Evolutionary conservation across 2,888 invertebrate genomes (phyloP), one percentile per base, ranked within the genome.

Genomic region (Azorinus chamasolen): DNA sequence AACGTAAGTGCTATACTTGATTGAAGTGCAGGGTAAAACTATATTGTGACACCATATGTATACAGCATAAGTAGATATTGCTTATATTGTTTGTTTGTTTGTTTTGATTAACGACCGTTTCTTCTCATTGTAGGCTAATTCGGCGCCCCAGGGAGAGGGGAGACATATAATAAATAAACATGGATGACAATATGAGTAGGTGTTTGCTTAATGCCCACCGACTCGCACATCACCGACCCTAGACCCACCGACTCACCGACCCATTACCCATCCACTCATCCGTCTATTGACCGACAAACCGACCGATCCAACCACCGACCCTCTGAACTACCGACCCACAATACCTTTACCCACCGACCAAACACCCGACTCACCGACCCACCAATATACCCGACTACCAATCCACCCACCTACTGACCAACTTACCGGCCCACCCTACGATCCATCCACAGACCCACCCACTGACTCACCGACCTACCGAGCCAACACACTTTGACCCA

Each of bases 281-380:
- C 14, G 18, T 8, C 48, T 12, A 48, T 18, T 18, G 16, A 48
- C 16, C 48, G 12, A 48, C 48, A 10, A 16, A 41, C 41, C 48
- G 48, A 48, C 48, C 48, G 48, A 48, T 18, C 48, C 14, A 48
- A 10, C 48, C 8, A 48, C 48, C 48, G 12, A 48, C 48, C 48
- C 8, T 14, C 48, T 18, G 18, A 48, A 12, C 48, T 12, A 48
- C 48, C 48, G 48, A 48, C 48, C 48, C 8, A 16, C 48, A 10
- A 18, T 14, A 10, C 48, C 8, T 14, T 18, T 18, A 8, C 10
- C 18, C 48, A 8, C 10, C 48, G 14, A 18, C 10, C 48, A 8
- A 8, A 48, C 12, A 10, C 8, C 10, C 48, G 14, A 8, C 10
- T 18, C 48, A 8, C 10, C 16, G 14, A 8, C 10, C 48, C 48